Evolutionary conservation across 2,797 vertebrate genomes (phyloP).

Genomic region (Eospalax fontanierii): DNA sequence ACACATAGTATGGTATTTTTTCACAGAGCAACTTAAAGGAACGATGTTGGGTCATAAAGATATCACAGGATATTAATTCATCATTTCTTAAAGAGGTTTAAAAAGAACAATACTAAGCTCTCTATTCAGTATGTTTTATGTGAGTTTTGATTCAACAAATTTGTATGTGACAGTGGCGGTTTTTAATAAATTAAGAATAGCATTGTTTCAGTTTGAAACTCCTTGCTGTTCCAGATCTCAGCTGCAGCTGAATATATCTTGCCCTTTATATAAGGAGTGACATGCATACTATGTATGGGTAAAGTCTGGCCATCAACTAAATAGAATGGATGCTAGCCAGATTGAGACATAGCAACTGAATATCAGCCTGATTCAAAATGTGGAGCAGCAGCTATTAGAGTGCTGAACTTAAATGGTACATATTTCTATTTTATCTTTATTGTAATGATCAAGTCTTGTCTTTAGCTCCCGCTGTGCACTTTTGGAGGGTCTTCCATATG

Average conservation of each 20-base stretch:
- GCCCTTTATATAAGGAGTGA: background rate
- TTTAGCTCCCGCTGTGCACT: constrained; percentile 85
- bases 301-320: background rate
- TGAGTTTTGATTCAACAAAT: background rate
- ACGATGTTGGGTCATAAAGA: background rate
- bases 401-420: constrained; percentile 64
- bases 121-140: background rate
- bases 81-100: constrained; percentile 48
- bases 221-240: background rate
- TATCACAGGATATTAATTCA: constrained; percentile 21
- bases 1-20: background rate
- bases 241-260: constrained; percentile 7
- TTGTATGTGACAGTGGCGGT: background rate
- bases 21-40: constrained; percentile 26
- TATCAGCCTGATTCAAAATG: constrained; percentile 59
- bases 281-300: background rate
- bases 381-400: constrained; percentile 40
- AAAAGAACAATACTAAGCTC: constrained; percentile 39
- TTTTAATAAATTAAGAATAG: constrained; percentile 38
- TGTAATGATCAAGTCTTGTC: constrained; percentile 76
- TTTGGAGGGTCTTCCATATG: constrained; percentile 85
- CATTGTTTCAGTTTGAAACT: background rate
- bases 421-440: constrained; percentile 84
- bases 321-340: background rate
- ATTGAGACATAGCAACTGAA: background rate